A percentile compares a stretch with the other conserved stretches of the same genome.
Evolutionary conservation across 1,140 invertebrate species (phyloP).

Genomic region (Ceratina japonica): DNA sequence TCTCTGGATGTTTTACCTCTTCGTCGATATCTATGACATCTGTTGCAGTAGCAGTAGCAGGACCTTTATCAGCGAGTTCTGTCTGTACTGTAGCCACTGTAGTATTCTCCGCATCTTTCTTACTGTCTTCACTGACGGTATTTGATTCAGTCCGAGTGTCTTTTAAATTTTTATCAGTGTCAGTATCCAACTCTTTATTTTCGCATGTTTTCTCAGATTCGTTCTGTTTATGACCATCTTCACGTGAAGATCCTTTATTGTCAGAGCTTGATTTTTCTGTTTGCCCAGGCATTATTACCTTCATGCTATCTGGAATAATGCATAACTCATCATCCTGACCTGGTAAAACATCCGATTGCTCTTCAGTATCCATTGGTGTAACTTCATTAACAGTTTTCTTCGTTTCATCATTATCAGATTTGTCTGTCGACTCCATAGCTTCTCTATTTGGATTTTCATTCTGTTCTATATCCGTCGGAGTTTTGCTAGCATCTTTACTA

Average conservation of each 20-base stretch:
- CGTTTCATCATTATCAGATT: conserved; percentile 31
- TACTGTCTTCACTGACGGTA: background rate
- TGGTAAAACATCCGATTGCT: conserved; percentile 69
- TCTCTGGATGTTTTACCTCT: conserved; percentile 69
- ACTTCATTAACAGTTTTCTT: conserved; percentile 48
- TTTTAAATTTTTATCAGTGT: conserved; percentile 1
- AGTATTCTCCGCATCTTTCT: conserved; percentile 1
- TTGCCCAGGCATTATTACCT: conserved; percentile 65
- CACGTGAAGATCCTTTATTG: conserved; percentile 28
- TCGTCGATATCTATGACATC: conserved; percentile 74
- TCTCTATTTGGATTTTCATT: conserved; percentile 14
- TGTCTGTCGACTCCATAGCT: conserved; percentile 21
- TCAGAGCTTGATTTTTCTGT: conserved; percentile 32
- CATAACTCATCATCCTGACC: conserved; percentile 77
- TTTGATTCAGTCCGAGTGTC: background rate
- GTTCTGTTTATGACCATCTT: conserved; percentile 16
- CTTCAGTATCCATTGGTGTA: conserved; percentile 58
- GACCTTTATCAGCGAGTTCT: background rate
- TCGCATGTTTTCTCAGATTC: conserved; percentile 20
- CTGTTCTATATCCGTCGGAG: conserved; percentile 9
- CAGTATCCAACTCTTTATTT: conserved; percentile 36
- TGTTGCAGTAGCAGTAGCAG: conserved; percentile 18
- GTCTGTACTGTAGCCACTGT: background rate
- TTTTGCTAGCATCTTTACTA: conserved; percentile 1
- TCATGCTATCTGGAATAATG: conserved; percentile 77